Evolutionary conservation across 2,113 vertebrate species (phyloP), one percentile per base, ranked within the genome.

Genomic region (Equus przewalskii): DNA sequence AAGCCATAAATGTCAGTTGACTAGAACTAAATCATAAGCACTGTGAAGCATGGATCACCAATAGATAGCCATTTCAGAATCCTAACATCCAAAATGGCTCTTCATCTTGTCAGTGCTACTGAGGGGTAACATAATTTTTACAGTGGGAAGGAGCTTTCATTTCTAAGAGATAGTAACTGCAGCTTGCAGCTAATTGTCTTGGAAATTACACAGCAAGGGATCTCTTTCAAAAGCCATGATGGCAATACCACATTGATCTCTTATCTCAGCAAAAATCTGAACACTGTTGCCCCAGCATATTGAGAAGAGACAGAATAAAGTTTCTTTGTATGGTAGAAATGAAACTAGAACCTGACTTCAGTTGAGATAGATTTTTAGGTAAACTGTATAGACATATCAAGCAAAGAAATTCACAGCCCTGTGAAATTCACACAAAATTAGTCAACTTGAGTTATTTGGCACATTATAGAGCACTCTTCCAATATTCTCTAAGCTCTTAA

Each of bases 1-100:
- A 98, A 97, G 87, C 91, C 95, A 84, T 97, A 98, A 98, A 98
- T 89, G 96, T 98, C 97, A 97, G 96, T 95, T 97, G 97, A 72
- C 89, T 96, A 98, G 92, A 98, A 98, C 84, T 97, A 96, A 98
- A 95, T 97, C 97, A 98, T 94, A 93, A 97, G 60, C 86, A 95
- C 76, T 96, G 51, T 94, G 94, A 3, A 86, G 94, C 96, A 95
- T 4, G 92, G 98, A 98, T 96, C 88, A 97, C 85, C 96, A 84
- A 89, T 4, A 98, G 97, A 97, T 85, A 96, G 72, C 92, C 96
- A 94, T 76, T 98, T 80, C 4, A 51, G 85, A 93, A 96, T 83
- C 91, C 36, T 58, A 93, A 94, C 93, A 96, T 95, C 95, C 84
- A 85, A 88, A 93, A 93, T 19, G 88, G 60, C 70, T 97, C 67